Percentiles rank a stretch among this genome's conserved stretches.
phyloP scores from a whole-genome alignment of 2,888 invertebrate genomes.

The Epinotia bilunana region DNA sequence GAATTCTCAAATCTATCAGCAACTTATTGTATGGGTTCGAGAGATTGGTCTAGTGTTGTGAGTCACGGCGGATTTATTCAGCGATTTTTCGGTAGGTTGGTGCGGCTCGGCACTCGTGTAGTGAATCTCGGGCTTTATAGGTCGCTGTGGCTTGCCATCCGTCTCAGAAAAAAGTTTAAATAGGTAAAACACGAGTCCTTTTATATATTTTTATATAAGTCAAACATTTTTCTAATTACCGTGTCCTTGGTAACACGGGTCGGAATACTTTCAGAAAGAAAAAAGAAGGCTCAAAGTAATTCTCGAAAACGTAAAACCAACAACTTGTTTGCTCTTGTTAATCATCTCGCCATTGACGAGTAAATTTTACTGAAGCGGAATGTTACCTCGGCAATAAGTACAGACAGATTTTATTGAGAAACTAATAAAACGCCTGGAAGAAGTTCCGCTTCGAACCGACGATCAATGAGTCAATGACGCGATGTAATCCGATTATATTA shows the following conservation, averaged over 20 bases:
- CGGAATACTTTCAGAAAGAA: not conserved
- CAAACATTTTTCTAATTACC: slow-evolving; percentile 5
- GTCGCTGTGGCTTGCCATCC: not conserved
- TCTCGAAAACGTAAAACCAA: not conserved
- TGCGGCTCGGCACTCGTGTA: too few species aligned
- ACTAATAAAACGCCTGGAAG: not conserved
- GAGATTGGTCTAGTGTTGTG: too few species aligned
- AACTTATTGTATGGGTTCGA: too few species aligned
- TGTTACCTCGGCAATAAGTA: not conserved
- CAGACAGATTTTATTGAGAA: not conserved
- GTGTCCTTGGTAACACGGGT: not conserved
- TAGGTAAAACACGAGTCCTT: not conserved
- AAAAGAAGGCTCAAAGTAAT: not conserved
- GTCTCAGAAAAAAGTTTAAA: not conserved
- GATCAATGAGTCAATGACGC: not conserved
- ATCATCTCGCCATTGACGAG: not conserved
- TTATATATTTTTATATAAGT: not conserved
- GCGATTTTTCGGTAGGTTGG: too few species aligned
- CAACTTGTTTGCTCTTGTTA: not conserved
- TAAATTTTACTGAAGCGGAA: not conserved
- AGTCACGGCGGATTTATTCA: too few species aligned
- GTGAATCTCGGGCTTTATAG: not conserved
- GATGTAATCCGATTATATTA: too few species aligned
- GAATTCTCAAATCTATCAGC: too few species aligned
- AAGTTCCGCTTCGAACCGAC: not conserved